Percentiles rank a stretch among this genome's conserved stretches.
phyloP scores from a whole-genome alignment of 2,888 invertebrate species.

The Brachypterus glaber region DNA sequence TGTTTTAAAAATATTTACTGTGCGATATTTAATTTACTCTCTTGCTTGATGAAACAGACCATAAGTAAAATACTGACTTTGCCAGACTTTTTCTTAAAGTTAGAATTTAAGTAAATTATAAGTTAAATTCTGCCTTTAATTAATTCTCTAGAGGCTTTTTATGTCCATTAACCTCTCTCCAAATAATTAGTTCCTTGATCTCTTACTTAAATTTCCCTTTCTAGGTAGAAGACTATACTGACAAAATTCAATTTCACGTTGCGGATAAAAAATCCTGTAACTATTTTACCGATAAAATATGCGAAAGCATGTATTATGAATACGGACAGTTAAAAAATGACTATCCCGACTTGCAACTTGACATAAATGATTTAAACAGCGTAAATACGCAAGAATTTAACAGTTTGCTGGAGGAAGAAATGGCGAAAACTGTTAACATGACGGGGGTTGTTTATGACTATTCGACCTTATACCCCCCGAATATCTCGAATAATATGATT shows the following conservation, averaged over 20 bases:
- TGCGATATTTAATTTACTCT: too few relatives aligned
- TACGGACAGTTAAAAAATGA: slow-evolving; percentile 35
- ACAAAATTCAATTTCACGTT: slow-evolving; percentile 32
- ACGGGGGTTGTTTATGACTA: slow-evolving; percentile 35
- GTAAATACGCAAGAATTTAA: slow-evolving; percentile 44
- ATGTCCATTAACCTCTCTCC: too few relatives aligned
- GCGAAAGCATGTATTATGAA: slow-evolving; percentile 39
- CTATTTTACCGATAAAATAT: slow-evolving; percentile 34
- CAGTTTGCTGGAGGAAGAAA: slow-evolving; percentile 45
- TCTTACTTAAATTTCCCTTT: too few relatives aligned
- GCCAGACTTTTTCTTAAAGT: too few relatives aligned
- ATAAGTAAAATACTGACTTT: too few relatives aligned
- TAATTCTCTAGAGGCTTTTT: too few relatives aligned
- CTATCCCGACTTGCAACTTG: slow-evolving; percentile 37
- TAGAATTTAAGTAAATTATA: too few relatives aligned
- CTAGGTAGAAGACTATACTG: slow-evolving; percentile 24
- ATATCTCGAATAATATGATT: slow-evolving; percentile 26
- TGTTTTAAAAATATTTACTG: too few relatives aligned
- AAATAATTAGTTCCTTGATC: too few relatives aligned
- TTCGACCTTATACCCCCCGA: slow-evolving; percentile 29
- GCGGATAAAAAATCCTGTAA: slow-evolving; percentile 31
- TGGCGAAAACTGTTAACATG: slow-evolving; percentile 34
- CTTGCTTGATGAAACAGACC: too few relatives aligned
- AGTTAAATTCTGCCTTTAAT: too few relatives aligned
- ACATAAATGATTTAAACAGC: slow-evolving; percentile 36